Evolutionary conservation across 2,888 invertebrate genomes (phyloP).

Genomic region (Tachina grossa): DNA sequence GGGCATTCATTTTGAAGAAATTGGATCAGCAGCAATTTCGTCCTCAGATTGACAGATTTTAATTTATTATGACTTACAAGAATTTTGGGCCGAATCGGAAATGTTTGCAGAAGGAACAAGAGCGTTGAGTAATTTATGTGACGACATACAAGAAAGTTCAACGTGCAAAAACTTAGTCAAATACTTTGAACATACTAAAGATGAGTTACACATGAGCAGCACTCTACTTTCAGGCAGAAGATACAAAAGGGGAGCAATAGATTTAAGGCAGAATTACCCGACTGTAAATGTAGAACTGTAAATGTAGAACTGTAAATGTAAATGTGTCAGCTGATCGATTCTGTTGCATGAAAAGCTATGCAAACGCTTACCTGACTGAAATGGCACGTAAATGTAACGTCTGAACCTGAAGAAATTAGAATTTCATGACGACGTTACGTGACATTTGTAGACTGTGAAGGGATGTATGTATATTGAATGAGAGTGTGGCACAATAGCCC

Average conservation of each 20-base stretch:
- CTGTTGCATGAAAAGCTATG: too few relatives aligned
- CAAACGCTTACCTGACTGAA: too few relatives aligned
- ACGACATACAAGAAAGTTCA: not conserved
- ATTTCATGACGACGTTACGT: too few relatives aligned
- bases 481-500: too few relatives aligned
- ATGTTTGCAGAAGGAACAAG: not conserved
- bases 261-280: too few relatives aligned
- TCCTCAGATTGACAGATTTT: constrained; percentile 11
- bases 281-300: too few relatives aligned
- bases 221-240: not conserved
- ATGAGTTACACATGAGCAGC: not conserved
- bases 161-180: constrained; percentile 5
- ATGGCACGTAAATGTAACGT: too few relatives aligned
- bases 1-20: constrained; percentile 10
- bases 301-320: too few relatives aligned
- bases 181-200: constrained; percentile 6
- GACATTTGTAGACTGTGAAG: too few relatives aligned
- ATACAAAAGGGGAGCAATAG: constrained; percentile 9
- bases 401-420: too few relatives aligned
- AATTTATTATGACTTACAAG: constrained; percentile 39
- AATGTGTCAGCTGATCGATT: too few relatives aligned
- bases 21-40: constrained; percentile 26
- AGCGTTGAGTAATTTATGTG: not conserved
- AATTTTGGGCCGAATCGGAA: not conserved
- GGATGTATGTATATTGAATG: too few relatives aligned